phyloP scores from a whole-genome alignment of 2,797 vertebrate genomes.

The Otolemur crassicaudatus region DNA sequence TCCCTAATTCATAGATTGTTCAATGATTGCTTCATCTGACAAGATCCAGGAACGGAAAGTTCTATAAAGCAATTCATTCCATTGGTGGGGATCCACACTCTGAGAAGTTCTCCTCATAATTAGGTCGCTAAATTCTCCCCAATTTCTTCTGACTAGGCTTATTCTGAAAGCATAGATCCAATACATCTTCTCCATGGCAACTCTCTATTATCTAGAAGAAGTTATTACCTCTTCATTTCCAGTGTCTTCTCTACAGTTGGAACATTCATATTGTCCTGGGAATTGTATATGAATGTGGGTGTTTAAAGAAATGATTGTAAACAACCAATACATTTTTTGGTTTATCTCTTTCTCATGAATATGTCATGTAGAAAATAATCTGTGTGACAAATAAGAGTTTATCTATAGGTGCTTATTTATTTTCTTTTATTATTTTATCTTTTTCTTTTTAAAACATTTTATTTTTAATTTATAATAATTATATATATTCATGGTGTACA shows the following conservation, averaged over 20 bases:
- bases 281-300: not conserved
- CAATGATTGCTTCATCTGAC: not conserved
- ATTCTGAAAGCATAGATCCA: not conserved
- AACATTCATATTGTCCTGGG: not conserved
- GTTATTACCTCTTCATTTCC: not conserved
- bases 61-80: not conserved
- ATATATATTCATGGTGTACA: not conserved
- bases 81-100: not conserved
- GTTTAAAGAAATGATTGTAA: constrained; percentile 44
- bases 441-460: not conserved
- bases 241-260: not conserved
- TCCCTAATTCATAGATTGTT: not conserved
- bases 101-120: not conserved
- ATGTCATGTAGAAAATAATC: not conserved
- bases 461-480: not conserved
- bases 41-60: not conserved
- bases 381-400: not conserved
- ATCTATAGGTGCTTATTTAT: not conserved
- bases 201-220: not conserved
- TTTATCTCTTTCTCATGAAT: not conserved
- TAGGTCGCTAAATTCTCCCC: not conserved
- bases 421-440: not conserved
- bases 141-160: not conserved
- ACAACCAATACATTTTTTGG: not conserved
- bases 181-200: not conserved